Base-by-base conservation (phyloP, 2,888 invertebrate species). In the Cephus runcator region DNA sequence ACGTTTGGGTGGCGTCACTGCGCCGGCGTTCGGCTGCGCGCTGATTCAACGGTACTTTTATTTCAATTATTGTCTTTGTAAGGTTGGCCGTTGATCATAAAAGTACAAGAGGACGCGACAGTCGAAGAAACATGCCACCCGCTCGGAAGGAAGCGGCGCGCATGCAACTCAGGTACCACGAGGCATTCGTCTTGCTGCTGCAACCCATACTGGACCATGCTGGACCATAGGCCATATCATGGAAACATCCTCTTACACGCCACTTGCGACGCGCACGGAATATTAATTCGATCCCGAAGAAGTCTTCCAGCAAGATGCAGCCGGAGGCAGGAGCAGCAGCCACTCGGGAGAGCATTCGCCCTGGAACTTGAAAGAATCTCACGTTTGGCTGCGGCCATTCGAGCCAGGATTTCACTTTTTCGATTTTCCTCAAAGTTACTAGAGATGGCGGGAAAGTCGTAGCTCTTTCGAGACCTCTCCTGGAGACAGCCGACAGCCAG, bases 1-100 rank as follows among this genome's bases (percentile, higher is more conserved):
- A 40, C 15, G 15, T 40, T 40, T 15, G 40, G 40, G 4, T 40
- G 40, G 40, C 40, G 40, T 40, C 40, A 6, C 15, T 40, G 40
- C 40, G 40, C 40, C 6, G 40, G 15, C 40, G 40, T 4, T 40
- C 40, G 40, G 40, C 6, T 40, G 40, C 40, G 15, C 40, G 40
- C 15, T 15, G 40, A 15, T 6, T 77, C 83, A 84, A 86, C 86
- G 86, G 86, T 85, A 85, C 83, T 81, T 84, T 83, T 84, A 85
- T 86, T 87, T 87, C 86, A 88, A 88, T 87, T 87, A 87, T 88
- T 83, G 87, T 87, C 84, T 86, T 82, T 79, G 83, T 87, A 85
- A 87, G 84, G 80, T 85, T 83, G 82, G 83, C 81, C 84, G 85
- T 88, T 86, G 83, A 85, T 88, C 88, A 86, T 82, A 84, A 84